Evolutionary conservation across 2,888 invertebrate species (phyloP).

Genomic region (Entomobrya proxima): DNA sequence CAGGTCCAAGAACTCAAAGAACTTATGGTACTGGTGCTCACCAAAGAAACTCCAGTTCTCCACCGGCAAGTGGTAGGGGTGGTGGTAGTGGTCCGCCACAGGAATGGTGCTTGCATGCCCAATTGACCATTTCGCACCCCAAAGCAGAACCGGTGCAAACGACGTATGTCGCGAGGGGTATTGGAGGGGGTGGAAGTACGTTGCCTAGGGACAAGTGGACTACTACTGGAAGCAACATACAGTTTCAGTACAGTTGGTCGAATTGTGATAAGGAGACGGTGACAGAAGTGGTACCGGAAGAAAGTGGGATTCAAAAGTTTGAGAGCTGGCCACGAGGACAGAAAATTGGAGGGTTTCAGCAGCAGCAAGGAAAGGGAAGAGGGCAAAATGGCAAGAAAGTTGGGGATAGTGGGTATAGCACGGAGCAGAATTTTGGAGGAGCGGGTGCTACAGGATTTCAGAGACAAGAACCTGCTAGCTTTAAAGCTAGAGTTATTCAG

Average conservation of each 20-base stretch:
- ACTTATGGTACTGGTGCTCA: background rate
- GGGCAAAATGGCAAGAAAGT: background rate
- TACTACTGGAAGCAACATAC: slow-evolving; percentile 79
- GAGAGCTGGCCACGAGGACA: slow-evolving; percentile 71
- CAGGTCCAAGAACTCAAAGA: background rate
- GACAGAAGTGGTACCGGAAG: slow-evolving; percentile 71
- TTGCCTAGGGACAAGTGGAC: slow-evolving; percentile 49
- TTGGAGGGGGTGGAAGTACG: slow-evolving; percentile 9
- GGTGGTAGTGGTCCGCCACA: slow-evolving; percentile 77
- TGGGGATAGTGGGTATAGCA: slow-evolving; percentile 80
- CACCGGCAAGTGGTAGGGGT: background rate
- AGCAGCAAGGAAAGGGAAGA: background rate
- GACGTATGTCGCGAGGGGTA: slow-evolving; percentile 43
- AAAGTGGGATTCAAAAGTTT: slow-evolving; percentile 73
- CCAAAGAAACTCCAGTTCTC: slow-evolving; percentile 1
- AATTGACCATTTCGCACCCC: slow-evolving; percentile 82
- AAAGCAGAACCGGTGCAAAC: slow-evolving; percentile 42
- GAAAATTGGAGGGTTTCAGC: background rate
- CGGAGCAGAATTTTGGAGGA: slow-evolving; percentile 77
- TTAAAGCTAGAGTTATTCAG: slow-evolving; percentile 76
- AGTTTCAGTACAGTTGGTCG: slow-evolving; percentile 80
- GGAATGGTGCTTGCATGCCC: slow-evolving; percentile 85
- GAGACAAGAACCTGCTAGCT: background rate
- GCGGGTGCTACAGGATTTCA: background rate
- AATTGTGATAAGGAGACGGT: slow-evolving; percentile 65